Evolutionary conservation across 2,888 invertebrate species (phyloP), one percentile per base, ranked within the genome.

Genomic region (Brachyptera putata): DNA sequence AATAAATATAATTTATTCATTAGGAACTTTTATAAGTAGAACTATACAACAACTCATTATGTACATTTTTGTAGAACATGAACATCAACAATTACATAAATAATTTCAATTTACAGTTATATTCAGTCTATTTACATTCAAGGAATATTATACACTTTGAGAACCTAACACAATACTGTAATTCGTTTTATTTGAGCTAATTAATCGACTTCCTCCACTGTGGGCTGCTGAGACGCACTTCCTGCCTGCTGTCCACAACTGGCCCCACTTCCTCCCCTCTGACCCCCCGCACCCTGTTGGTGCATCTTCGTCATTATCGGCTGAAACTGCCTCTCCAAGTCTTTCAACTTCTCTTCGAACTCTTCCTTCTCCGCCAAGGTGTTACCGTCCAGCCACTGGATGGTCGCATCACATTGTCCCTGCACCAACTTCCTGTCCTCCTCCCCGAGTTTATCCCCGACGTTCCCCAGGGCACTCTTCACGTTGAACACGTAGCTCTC

Each of bases 311-410:
- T 69, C 76, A 77, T 77, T 50, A 76, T 67, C 2, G 77, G 76
- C 4, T 72, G 68, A 69, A 84, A 84, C 1, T 76, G 73, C 49
- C 76, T 74, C 68, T 83, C 81, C 50, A 86, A 49, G 56, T 86
- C 84, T 67, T 82, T 79, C 67, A 83, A 68, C 67, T 77, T 80
- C 67, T 82, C 78, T 62, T 85, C 83, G 67, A 79, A 84, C 70
- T 84, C 85, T 21, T 81, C 85, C 70, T 80, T 81, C 58, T 82
- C 86, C 7, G 83, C 87, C 68, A 79, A 74, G 14, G 77, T 79
- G 75, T 84, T 87, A 70, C 77, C 74, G 70, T 89, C 89, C 63
- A 91, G 74, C 90, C 90, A 90, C 57, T 76, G 78, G 55, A 89
- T 73, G 30, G 82, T 78, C 50, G 84, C 83, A 0, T 82, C 81